These are phyloP conservation scores for Pimephales promelas DNA, from an alignment of 2,113 vertebrate genomes.

Conservation along the genomic window DNA sequence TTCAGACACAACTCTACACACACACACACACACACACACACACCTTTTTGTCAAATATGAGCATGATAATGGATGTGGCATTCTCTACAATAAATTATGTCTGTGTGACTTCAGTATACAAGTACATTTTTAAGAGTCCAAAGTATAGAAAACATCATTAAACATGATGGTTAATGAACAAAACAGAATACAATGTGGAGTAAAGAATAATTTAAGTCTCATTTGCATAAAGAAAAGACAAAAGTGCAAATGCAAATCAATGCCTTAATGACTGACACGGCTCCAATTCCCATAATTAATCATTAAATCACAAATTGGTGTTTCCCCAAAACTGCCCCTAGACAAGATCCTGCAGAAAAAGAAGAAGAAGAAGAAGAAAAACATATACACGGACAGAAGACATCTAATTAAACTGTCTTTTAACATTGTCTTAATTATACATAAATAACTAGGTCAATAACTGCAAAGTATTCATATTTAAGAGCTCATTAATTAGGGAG, in stretches of 20 bases:
- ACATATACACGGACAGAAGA: slow-evolving; percentile 6
- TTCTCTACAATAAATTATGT: not conserved
- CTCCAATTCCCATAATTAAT: slow-evolving; percentile 1
- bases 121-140: not conserved
- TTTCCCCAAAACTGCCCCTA: slow-evolving; percentile 66
- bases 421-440: slow-evolving; percentile 50
- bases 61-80: not conserved
- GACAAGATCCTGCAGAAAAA: not conserved
- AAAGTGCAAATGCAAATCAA: slow-evolving; percentile 18
- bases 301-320: not conserved
- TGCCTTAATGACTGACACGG: not conserved
- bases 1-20: slow-evolving; percentile 83
- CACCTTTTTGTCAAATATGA: not conserved
- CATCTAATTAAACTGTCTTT: slow-evolving; percentile 37
- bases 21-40: slow-evolving; percentile 13
- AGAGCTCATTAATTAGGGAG: slow-evolving; percentile 40
- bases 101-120: too few species aligned
- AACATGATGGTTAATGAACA: not conserved
- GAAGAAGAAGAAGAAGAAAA: too few species aligned
- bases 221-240: not conserved
- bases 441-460: slow-evolving; percentile 44
- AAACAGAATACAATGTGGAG: not conserved
- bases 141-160: not conserved
- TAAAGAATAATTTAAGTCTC: not conserved
- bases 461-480: slow-evolving; percentile 35